A percentile compares a stretch with the other conserved stretches of the same genome.
Evolutionary conservation across 1,140 invertebrate genomes (phyloP).

Genomic region (Drosophila parabipectinata): DNA sequence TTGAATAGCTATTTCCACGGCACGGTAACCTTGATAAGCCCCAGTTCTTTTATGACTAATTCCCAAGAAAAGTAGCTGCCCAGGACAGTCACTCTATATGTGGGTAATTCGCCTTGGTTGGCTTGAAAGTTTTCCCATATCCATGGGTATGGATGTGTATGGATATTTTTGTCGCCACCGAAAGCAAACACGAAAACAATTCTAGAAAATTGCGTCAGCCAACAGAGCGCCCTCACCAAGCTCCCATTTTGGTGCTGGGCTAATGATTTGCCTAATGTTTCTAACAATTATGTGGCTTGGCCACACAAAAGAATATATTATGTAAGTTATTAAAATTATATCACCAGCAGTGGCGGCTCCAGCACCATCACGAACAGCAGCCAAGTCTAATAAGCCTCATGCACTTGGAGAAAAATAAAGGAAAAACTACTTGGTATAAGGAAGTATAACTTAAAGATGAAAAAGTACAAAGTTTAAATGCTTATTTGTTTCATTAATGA

Average conservation of each 20-base stretch:
- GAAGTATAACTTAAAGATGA: neutral
- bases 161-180: constrained; percentile 38
- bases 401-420: constrained; percentile 19
- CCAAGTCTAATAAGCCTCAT: constrained; percentile 67
- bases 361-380: constrained; percentile 23
- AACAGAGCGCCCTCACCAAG: neutral
- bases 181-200: constrained; percentile 66
- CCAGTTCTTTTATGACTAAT: constrained; percentile 32
- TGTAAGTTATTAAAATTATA: constrained; percentile 82
- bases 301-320: constrained; percentile 80
- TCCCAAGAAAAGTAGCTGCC: constrained; percentile 36
- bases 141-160: constrained; percentile 28
- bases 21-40: constrained; percentile 38
- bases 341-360: constrained; percentile 58
- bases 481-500: neutral
- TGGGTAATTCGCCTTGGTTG: constrained; percentile 30
- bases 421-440: neutral
- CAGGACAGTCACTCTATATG: constrained; percentile 21
- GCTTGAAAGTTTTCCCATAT: constrained; percentile 46
- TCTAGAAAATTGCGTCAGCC: constrained; percentile 68
- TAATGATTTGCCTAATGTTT: constrained; percentile 82
- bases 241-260: constrained; percentile 35
- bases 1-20: constrained; percentile 28
- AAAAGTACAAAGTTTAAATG: neutral
- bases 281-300: constrained; percentile 77